Conservation (phyloP, 2,888 invertebrate genomes). For the Drosophila tripunctata region DNA sequence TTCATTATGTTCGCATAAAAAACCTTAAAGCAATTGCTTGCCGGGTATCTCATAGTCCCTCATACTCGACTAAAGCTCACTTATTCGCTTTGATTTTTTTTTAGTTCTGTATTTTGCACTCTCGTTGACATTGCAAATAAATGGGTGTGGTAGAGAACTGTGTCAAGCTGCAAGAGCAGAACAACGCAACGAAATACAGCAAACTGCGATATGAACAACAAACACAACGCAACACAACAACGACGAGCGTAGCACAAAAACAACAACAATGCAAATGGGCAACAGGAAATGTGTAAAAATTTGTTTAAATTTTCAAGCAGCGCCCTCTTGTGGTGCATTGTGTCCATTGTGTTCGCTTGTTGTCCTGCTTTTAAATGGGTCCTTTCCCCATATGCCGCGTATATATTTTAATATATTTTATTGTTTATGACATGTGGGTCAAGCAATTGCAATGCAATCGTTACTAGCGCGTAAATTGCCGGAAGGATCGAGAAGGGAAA, state of each 20-base stretch:
- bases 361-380: slow-evolving; percentile 46
- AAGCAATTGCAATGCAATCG: slow-evolving; percentile 68
- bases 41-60: background rate
- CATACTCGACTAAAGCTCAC: background rate
- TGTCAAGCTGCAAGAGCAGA: slow-evolving; percentile 75
- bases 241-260: slow-evolving; percentile 15
- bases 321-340: slow-evolving; percentile 29
- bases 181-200: slow-evolving; percentile 21
- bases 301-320: slow-evolving; percentile 67
- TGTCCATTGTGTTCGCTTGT: slow-evolving; percentile 37
- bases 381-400: slow-evolving; percentile 43
- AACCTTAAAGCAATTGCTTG: no score
- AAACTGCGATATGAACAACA: slow-evolving; percentile 21
- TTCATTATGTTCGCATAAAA: background rate
- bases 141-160: slow-evolving; percentile 74
- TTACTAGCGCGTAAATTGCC: slow-evolving; percentile 55
- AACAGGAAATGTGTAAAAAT: slow-evolving; percentile 71
- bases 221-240: slow-evolving; percentile 29
- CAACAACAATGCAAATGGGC: slow-evolving; percentile 31
- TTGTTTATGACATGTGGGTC: slow-evolving; percentile 68
- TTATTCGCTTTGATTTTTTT: background rate
- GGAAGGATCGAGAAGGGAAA: slow-evolving; percentile 29
- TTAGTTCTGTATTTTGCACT: slow-evolving; percentile 5
- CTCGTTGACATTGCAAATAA: slow-evolving; percentile 76
- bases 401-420: slow-evolving; percentile 57